phyloP scores from a whole-genome alignment of 2,113 vertebrate species.

The Emydura subglobosa region DNA sequence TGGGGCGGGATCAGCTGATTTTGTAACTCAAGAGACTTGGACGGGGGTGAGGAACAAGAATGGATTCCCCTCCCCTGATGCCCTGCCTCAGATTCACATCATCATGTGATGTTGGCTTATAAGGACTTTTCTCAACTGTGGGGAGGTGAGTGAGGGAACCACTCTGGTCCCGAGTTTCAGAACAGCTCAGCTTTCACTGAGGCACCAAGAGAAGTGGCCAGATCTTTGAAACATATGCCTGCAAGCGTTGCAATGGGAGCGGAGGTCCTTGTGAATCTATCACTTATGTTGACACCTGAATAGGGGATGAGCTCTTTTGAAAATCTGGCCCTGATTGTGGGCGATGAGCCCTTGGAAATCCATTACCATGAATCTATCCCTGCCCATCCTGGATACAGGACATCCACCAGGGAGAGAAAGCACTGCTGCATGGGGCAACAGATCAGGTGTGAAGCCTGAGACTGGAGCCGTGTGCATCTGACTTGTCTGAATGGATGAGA shows the following conservation, averaged over 20 bases:
- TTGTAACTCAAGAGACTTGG: not conserved
- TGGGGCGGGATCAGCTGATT: not conserved
- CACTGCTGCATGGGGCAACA: not conserved
- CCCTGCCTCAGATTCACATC: fast-evolving
- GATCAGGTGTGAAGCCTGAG: not conserved
- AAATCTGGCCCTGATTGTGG: not conserved
- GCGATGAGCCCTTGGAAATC: not conserved
- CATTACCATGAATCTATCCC: not conserved
- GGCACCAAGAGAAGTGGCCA: not conserved
- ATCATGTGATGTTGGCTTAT: not conserved
- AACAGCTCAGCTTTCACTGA: not conserved
- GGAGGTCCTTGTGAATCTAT: not conserved
- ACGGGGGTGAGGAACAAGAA: fast-evolving
- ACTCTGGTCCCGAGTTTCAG: not conserved
- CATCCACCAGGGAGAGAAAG: not conserved
- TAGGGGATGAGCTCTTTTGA: not conserved
- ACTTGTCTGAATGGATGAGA: fast-evolving
- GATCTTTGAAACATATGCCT: not conserved
- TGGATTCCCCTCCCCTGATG: fast-evolving
- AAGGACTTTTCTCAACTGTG: not conserved
- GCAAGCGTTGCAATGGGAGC: not conserved
- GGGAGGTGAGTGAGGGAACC: not conserved
- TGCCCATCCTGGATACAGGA: not conserved
- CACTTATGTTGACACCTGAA: not conserved
- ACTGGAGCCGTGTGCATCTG: not conserved